Percentiles rank a stretch among this genome's conserved stretches.
phyloP scores from a whole-genome alignment of 2,113 vertebrate genomes.

The Diadophis punctatus region DNA sequence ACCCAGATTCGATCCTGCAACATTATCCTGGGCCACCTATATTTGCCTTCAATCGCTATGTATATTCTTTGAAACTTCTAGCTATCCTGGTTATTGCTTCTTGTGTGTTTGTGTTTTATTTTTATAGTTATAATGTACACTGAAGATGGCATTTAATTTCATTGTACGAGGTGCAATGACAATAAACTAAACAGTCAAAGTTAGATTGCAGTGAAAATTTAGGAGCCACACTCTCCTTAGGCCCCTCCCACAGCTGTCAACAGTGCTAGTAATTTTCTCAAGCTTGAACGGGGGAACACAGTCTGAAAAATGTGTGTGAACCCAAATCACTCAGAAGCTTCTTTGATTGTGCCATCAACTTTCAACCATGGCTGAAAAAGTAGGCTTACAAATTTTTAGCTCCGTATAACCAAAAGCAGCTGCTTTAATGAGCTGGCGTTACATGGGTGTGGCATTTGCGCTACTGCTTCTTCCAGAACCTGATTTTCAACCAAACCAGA shows the following conservation, averaged over 20 bases:
- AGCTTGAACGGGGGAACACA: background rate
- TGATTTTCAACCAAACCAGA: too few species aligned
- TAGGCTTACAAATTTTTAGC: background rate
- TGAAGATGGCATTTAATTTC: too few species aligned
- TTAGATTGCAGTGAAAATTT: background rate
- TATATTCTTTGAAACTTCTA: conserved; percentile 43
- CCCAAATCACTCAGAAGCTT: background rate
- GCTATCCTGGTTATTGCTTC: conserved; percentile 38
- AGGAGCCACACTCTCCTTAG: too few species aligned
- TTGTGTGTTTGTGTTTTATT: background rate
- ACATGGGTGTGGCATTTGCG: background rate
- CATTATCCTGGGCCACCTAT: too few species aligned
- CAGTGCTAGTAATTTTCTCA: background rate
- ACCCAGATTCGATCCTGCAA: too few species aligned
- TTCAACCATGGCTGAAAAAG: background rate
- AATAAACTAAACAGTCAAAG: background rate
- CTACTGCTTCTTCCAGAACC: background rate
- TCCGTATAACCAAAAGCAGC: background rate
- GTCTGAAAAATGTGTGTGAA: background rate
- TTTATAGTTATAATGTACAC: too few species aligned
- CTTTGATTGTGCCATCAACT: background rate
- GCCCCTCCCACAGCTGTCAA: too few species aligned
- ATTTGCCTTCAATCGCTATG: conserved; percentile 6
- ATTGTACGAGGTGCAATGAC: too few species aligned
- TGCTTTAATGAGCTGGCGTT: background rate